Evolutionary conservation across 2,113 vertebrate genomes (phyloP).

Genomic region (Clarias magur): DNA sequence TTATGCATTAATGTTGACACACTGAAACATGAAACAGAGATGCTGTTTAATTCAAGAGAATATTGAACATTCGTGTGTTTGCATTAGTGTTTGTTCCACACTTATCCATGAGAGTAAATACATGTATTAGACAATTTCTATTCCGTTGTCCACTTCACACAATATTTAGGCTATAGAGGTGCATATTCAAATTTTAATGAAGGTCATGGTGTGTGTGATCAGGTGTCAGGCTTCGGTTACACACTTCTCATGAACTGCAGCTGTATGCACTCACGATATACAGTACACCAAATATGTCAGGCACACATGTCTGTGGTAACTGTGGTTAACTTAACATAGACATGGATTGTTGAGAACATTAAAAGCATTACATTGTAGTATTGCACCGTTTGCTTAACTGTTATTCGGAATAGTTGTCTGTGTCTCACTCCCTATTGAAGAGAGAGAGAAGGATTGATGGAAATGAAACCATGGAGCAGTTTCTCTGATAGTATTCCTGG

Average conservation of each 20-base stretch:
- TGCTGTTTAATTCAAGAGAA: not conserved
- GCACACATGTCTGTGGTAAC: conserved; percentile 21
- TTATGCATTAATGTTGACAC: not conserved
- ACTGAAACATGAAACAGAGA: conserved; percentile 19
- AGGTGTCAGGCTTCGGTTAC: conserved; percentile 72
- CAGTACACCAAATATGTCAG: conserved; percentile 38
- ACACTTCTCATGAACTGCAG: conserved; percentile 42
- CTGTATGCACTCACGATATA: conserved; percentile 30
- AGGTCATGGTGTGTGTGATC: conserved; percentile 61
- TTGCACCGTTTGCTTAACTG: conserved; percentile 52
- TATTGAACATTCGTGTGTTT: not conserved
- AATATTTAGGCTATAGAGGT: conserved; percentile 47
- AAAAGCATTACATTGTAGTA: conserved; percentile 54
- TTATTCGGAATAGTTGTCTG: conserved; percentile 25
- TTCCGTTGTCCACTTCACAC: not conserved
- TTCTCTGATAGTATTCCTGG: conserved; percentile 29
- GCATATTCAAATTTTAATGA: conserved; percentile 76
- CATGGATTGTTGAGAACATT: conserved; percentile 37
- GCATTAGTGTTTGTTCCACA: not conserved
- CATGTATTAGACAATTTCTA: not conserved
- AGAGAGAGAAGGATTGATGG: not conserved
- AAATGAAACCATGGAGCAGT: not conserved
- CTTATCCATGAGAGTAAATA: not conserved
- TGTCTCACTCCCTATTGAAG: conserved; percentile 49
- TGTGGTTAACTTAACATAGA: not conserved